phyloP scores from a whole-genome alignment of 2,888 invertebrate species.

The Dynastes tityus region DNA sequence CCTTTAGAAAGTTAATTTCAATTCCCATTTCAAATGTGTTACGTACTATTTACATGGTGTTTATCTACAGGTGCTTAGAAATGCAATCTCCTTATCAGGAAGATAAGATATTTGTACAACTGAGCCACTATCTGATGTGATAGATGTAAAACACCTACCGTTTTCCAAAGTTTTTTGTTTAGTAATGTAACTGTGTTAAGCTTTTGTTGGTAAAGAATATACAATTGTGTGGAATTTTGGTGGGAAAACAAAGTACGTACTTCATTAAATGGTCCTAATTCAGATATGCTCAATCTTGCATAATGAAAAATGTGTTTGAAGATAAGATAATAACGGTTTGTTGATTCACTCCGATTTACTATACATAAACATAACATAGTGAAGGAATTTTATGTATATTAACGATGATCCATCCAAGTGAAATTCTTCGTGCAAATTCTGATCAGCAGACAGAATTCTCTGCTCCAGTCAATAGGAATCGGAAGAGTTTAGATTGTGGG shows the following conservation, averaged over 20 bases:
- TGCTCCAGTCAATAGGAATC: constrained; percentile 60
- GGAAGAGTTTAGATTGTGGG: constrained; percentile 71
- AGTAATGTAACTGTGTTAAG: too few relatives aligned
- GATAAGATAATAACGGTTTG: constrained; percentile 26
- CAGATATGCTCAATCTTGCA: background rate
- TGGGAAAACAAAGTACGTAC: too few relatives aligned
- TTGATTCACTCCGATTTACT: constrained; percentile 24
- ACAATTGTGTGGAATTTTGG: too few relatives aligned
- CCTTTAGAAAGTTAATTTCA: too few relatives aligned
- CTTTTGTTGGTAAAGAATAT: background rate
- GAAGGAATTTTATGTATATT: background rate
- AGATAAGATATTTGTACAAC: constrained; percentile 20
- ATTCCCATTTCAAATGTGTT: too few relatives aligned
- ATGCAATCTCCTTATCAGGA: constrained; percentile 6
- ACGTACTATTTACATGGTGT: too few relatives aligned
- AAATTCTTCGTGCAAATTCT: constrained; percentile 64
- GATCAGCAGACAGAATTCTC: constrained; percentile 60
- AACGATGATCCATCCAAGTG: constrained; percentile 65
- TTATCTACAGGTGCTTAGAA: background rate
- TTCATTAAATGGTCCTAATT: background rate
- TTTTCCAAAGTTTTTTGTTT: too few relatives aligned
- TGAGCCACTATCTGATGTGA: constrained; percentile 18
- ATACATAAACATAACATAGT: background rate
- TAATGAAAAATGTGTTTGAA: constrained; percentile 3
- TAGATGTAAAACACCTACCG: too few relatives aligned